Base-by-base conservation (phyloP, 2,888 invertebrate species). In the Drosophila testacea region DNA sequence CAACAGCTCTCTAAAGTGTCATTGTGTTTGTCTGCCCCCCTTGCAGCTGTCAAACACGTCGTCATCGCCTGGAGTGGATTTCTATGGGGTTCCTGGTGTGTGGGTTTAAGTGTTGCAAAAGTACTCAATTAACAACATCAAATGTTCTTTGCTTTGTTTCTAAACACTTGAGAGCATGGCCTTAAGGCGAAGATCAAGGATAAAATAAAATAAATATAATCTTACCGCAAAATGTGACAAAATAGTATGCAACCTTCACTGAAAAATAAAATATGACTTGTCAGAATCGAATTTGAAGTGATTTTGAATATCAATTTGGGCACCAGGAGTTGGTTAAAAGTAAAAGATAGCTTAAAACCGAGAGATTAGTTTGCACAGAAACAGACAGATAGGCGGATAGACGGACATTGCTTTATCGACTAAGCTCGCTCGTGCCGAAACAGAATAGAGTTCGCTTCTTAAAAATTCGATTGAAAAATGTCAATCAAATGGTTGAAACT, bases 91-190 rank as follows among this genome's bases (percentile, higher is more conserved):
- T 44, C 27, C n/a, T 30, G 11, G 34, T 51, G 38, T 51, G 28
- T 48, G 48, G 55, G 55, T 57, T 73, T 70, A 55, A 84, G 85
- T 79, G 73, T 66, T 71, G 68, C 72, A 70, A 79, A 87, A 89
- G 89, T 76, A 84, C 89, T 85, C 85, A 89, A 89, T 85, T 85
- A 85, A 87, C 81, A 85, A 87, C 89, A 83, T 85, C 75, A 85
- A 89, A 83, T 83, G 80, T 70, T 67, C 77, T 86, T 68, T 75
- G 61, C 59, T 65, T 62, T 64, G 69, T 68, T 83, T 62, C 67
- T 39, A 69, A 83, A 71, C 70, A 70, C 72, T 81, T 64, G 60
- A 81, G 64, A 72, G 44, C 4, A 28, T 68, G 56, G 60, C 36
- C 68, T 64, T 74, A 60, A 66, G 69, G 60, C 61, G 36, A 63